A percentile compares a stretch with the other conserved stretches of the same genome.
These are phyloP conservation scores for Delphinapterus leucas DNA, from an alignment of 2,113 vertebrate species.

Conservation along the genomic window DNA sequence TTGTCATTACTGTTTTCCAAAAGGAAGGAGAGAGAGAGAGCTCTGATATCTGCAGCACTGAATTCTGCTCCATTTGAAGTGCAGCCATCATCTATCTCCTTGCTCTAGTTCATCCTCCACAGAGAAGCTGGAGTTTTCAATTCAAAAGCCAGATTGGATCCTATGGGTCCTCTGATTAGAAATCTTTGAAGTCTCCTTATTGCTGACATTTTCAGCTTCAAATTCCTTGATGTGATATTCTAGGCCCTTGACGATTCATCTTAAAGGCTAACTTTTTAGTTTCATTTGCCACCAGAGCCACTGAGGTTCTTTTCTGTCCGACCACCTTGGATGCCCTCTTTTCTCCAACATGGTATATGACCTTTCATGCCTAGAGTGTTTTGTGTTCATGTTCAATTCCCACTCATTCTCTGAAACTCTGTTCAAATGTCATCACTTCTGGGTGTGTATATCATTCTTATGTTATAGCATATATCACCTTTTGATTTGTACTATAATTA, in stretches of 20 bases:
- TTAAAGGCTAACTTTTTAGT: conserved; percentile 12
- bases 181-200: not conserved
- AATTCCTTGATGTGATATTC: not conserved
- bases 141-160: not conserved
- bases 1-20: conserved; percentile 3
- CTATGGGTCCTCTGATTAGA: not conserved
- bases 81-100: not conserved
- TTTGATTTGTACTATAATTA: not conserved
- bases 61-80: not conserved
- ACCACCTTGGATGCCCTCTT: not conserved
- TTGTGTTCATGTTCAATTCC: not conserved
- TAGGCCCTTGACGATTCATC: not conserved
- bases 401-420: not conserved
- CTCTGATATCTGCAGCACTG: not conserved
- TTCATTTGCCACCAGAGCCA: not conserved
- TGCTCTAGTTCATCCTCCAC: not conserved
- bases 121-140: not conserved
- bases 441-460: not conserved
- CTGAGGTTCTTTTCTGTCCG: not conserved
- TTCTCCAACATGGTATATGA: not conserved
- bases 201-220: not conserved
- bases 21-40: not conserved
- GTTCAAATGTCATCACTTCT: not conserved
- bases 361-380: not conserved
- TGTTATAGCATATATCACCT: not conserved